These are phyloP conservation scores for Orussus abietinus DNA, from an alignment of 1,140 invertebrate genomes.

Conservation along the genomic window DNA sequence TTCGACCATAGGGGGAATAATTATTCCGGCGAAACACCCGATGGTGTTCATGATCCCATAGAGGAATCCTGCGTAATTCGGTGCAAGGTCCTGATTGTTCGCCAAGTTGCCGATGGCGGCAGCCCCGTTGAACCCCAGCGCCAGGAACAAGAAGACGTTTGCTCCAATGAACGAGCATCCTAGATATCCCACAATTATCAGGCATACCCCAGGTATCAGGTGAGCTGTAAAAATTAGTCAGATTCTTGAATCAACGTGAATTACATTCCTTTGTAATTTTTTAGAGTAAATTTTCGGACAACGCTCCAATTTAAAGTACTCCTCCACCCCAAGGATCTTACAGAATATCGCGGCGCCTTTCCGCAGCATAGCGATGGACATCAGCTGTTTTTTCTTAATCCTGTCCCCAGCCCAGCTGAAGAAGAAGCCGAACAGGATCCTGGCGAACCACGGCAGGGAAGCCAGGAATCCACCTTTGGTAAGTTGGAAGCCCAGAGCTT, in stretches of 20 bases:
- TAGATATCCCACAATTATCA: constrained; percentile 62
- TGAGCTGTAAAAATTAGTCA: constrained; percentile 60
- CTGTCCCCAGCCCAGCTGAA: constrained; percentile 64
- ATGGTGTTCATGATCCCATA: constrained; percentile 72
- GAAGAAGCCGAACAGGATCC: constrained; percentile 62
- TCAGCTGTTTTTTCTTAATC: constrained; percentile 53
- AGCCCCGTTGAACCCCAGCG: constrained; percentile 77
- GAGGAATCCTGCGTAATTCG: constrained; percentile 71
- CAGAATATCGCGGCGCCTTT: constrained; percentile 67
- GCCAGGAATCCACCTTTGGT: constrained; percentile 63
- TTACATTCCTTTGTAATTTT: no score
- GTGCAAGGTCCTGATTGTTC: constrained; percentile 78
- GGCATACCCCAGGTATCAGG: constrained; percentile 63
- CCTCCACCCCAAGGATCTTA: no score
- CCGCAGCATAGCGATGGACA: constrained; percentile 60
- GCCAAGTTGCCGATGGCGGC: constrained; percentile 74
- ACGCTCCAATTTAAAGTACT: no score
- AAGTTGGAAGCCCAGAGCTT: constrained; percentile 75
- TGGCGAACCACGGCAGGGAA: constrained; percentile 61
- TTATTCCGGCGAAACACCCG: constrained; percentile 63
- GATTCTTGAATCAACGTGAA: no score
- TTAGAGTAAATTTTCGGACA: no score
- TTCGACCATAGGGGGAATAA: constrained; percentile 55
- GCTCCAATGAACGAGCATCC: constrained; percentile 62
- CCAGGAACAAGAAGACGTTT: constrained; percentile 64